Conservation (phyloP, 2,888 invertebrate genomes). For the Agelastica alni region DNA sequence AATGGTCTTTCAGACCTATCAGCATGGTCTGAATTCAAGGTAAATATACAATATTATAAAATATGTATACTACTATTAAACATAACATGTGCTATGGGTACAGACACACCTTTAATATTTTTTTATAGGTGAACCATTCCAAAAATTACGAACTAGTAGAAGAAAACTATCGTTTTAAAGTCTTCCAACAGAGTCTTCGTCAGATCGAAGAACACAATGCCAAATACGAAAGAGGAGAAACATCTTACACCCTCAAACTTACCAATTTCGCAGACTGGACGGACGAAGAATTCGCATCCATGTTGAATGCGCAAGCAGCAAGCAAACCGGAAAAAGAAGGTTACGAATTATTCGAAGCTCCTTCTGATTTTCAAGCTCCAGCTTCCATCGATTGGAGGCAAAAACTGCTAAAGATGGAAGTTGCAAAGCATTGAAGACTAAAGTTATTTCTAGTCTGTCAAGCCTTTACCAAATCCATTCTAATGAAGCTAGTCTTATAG, state of each 20-base stretch:
- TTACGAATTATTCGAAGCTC: not conserved
- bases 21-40: no score
- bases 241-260: not conserved
- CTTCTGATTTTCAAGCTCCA: not conserved
- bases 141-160: not conserved
- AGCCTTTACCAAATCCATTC: not conserved
- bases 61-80: no score
- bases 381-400: not conserved
- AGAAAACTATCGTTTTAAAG: constrained; percentile 13
- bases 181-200: constrained; percentile 16
- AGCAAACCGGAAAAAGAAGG: not conserved
- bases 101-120: no score
- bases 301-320: not conserved
- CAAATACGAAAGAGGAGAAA: constrained; percentile 11
- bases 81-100: no score
- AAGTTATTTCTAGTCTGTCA: not conserved
- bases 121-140: not conserved
- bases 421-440: constrained; percentile 9
- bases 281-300: not conserved
- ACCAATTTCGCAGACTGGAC: constrained; percentile 13
- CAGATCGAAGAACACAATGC: constrained; percentile 12
- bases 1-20: no score
- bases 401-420: constrained; percentile 7
- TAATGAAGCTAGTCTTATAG: not conserved
- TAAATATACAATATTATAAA: no score